phyloP scores from a whole-genome alignment of 2,888 invertebrate species.

The Phortica magna region DNA sequence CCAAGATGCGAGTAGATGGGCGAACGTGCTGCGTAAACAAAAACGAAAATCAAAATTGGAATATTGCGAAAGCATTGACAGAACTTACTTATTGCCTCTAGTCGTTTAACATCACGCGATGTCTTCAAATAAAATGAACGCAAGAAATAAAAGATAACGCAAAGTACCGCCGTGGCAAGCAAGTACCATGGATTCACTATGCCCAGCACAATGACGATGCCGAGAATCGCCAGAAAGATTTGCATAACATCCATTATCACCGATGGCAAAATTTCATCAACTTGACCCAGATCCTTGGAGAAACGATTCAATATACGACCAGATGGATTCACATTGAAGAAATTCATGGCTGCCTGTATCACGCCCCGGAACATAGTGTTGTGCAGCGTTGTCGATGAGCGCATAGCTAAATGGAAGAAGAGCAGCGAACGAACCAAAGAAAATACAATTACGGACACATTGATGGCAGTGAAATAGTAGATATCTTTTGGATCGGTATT shows the following conservation, averaged over 20 bases:
- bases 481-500: slow-evolving; percentile 73
- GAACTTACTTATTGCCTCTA: slow-evolving; percentile 89
- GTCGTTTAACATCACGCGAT: slow-evolving; percentile 88
- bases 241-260: slow-evolving; percentile 80
- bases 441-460: slow-evolving; percentile 76
- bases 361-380: slow-evolving; percentile 90
- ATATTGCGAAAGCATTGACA: background rate
- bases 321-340: slow-evolving; percentile 92
- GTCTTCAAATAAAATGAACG: slow-evolving; percentile 88
- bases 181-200: slow-evolving; percentile 87
- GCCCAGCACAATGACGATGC: slow-evolving; percentile 88
- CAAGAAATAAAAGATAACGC: slow-evolving; percentile 86
- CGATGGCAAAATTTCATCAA: slow-evolving; percentile 78
- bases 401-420: slow-evolving; percentile 82
- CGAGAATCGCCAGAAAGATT: slow-evolving; percentile 87
- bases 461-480: slow-evolving; percentile 79
- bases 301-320: slow-evolving; percentile 92
- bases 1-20: slow-evolving; percentile 97
- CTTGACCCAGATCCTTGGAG: slow-evolving; percentile 89
- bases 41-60: background rate
- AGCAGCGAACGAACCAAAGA: slow-evolving; percentile 76
- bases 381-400: slow-evolving; percentile 88
- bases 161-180: slow-evolving; percentile 84
- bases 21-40: slow-evolving; percentile 84
- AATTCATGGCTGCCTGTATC: slow-evolving; percentile 88